These are phyloP conservation scores for Germaria angustata DNA, from an alignment of 2,888 invertebrate species.

Conservation along the genomic window DNA sequence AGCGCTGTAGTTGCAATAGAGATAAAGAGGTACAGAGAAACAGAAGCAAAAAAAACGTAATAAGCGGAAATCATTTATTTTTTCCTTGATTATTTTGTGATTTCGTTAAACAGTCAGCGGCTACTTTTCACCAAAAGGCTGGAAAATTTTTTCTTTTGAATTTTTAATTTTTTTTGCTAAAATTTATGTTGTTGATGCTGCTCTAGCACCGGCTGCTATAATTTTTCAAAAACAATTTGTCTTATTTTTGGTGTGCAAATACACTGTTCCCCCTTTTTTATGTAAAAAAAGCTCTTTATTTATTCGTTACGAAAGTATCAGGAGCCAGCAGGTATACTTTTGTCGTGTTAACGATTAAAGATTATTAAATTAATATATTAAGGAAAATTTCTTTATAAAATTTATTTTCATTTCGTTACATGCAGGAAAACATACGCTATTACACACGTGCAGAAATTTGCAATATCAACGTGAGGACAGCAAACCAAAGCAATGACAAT, in stretches of 20 bases:
- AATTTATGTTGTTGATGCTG: conserved; percentile 9
- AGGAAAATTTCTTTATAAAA: conserved; percentile 32
- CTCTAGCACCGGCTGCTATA: conserved; percentile 34
- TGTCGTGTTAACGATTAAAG: conserved; percentile 52
- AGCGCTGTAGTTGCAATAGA: background rate
- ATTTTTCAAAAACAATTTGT: conserved; percentile 59
- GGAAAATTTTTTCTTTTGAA: background rate
- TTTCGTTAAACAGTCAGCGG: conserved; percentile 39
- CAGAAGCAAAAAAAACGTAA: conserved; percentile 33
- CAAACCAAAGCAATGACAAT: conserved; percentile 61
- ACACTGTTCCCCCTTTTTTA: background rate
- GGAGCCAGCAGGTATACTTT: conserved; percentile 45
- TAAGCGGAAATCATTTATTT: conserved; percentile 65
- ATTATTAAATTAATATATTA: conserved; percentile 60
- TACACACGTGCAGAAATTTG: conserved; percentile 75
- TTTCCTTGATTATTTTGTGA: conserved; percentile 22
- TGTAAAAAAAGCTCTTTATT: background rate
- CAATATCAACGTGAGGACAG: conserved; percentile 73
- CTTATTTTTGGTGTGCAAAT: conserved; percentile 12
- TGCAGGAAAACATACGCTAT: conserved; percentile 69
- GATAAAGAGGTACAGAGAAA: conserved; percentile 8
- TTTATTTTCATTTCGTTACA: background rate
- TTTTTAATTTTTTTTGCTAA: background rate
- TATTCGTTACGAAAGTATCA: conserved; percentile 45
- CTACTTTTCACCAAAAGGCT: conserved; percentile 41